These are phyloP conservation scores for Thecocarcelia acutangulata DNA, from an alignment of 2,888 invertebrate species.

Conservation along the genomic window DNA sequence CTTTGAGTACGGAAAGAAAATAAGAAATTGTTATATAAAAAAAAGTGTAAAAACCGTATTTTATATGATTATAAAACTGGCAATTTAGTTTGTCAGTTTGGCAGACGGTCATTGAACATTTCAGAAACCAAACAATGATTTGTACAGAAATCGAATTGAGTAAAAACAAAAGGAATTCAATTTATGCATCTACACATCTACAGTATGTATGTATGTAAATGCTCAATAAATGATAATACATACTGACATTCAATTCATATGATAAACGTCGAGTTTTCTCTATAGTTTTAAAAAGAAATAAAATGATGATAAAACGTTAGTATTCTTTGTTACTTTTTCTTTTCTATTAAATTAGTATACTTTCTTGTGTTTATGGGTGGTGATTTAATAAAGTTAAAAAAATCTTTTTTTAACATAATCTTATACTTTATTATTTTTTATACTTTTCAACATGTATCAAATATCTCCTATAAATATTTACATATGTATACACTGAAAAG, in stretches of 20 bases:
- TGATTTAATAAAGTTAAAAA: no score
- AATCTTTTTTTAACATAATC: no score
- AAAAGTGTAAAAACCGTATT: conserved; percentile 5
- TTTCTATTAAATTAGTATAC: no score
- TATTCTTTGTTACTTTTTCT: no score
- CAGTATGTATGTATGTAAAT: background rate
- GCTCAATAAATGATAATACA: background rate
- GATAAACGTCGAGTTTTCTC: background rate
- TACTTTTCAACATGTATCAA: no score
- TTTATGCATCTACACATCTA: background rate
- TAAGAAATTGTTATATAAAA: conserved; percentile 19
- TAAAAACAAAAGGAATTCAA: conserved; percentile 21
- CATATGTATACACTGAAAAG: no score
- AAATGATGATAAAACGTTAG: no score
- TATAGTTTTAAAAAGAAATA: background rate
- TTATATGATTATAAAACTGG: conserved; percentile 7
- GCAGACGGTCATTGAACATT: background rate
- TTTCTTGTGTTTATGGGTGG: no score
- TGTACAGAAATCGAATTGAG: background rate
- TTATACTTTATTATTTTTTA: no score
- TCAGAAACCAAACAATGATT: conserved; percentile 18
- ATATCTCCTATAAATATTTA: no score
- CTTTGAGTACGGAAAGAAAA: no score
- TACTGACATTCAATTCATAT: background rate
- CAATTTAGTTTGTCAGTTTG: background rate